Evolutionary conservation across 2,888 invertebrate species (phyloP), one percentile per base, ranked within the genome.

Genomic region (Hirtodrosophila duncani): DNA sequence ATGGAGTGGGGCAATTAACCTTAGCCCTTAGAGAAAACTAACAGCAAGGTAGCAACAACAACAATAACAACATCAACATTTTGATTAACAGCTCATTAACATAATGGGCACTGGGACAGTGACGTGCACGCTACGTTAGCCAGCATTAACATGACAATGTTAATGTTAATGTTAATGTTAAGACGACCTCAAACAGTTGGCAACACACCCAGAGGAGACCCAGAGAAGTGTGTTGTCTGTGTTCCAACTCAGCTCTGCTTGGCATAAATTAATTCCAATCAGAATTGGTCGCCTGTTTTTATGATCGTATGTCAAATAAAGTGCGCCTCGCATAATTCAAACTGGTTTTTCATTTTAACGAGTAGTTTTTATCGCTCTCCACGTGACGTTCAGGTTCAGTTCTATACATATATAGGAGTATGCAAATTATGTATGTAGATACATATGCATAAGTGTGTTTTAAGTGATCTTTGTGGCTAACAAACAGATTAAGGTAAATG

Each of bases 1-100:
- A 20, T 20, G 7, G 20, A 4, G 20, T 6, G 31, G 20, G 26
- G 41, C 44, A 70, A 71, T 75, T 67, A 69, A 60, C 57, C 68
- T 42, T 29, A 48, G 46, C 29, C 41, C 45, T 27, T 51, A 26
- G 37, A 17, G 26, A 38, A 49, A 49, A 11, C 13, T 13, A 20
- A 21, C 23, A 24, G 24, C 26, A 10, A 9, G 8, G 10, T n/a
- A n/a, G 17, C 14, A 16, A 6, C 18, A 6, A 16, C 8, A 7
- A 20, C 13, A 36, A 29, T 4, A 17, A 10, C 9, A 10, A 33
- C 37, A 6, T 31, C 59, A 41, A 41, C 59, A 45, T 33, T 41
- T 64, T 53, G 56, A 34, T 74, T 79, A 72, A 67, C 77, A 65
- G 65, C 72, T 80, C 72, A 80, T 80, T 74, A 72, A 60, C 72